Base-by-base conservation (phyloP, 2,113 vertebrate genomes). In the Stegostoma tigrinum region DNA sequence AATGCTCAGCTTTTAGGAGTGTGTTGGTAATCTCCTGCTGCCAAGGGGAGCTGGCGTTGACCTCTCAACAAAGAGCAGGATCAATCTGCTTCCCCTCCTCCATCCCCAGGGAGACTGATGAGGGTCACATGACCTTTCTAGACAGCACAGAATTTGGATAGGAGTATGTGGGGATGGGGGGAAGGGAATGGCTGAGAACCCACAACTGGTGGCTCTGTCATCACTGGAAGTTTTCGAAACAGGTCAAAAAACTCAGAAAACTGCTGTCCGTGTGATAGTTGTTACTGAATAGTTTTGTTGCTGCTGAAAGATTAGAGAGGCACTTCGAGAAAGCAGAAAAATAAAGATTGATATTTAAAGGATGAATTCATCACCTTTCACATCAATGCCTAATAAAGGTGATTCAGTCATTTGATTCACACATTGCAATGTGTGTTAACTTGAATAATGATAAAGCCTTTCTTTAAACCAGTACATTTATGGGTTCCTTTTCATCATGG, bases 51-150 rank as follows among this genome's bases (percentile, higher is more conserved):
- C 97, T 96, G 96, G 96, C 97, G 96, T 96, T 98, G 98, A 98
- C 98, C 98, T 98, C 98, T 97, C 97, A 98, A 98, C 98, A 98
- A 97, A 98, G 98, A 98, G 98, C 98, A 98, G 98, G 97, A 98
- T 98, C 96, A 97, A 98, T 97, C 97, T 97, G 97, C 97, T 96
- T 97, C 97, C 98, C 97, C 97, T 97, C 98, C 98, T 97, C 98
- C 97, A 96, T 95, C 95, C 68, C 94, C 42, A 2, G 96, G 97
- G 97, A 97, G 97, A 97, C 97, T 97, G 97, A 97, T 98, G 97
- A 97, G 98, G 98, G 98, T 98, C 98, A 98, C 97, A 97, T 98
- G 98, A 98, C 98, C 98, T 98, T 97, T 98, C 97, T 97, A 96
- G 98, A 98, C 98, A 97, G 97, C 97, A 96, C 97, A 96, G 97